Conservation (phyloP, 2,113 vertebrate genomes). For the Hemicordylus capensis region DNA sequence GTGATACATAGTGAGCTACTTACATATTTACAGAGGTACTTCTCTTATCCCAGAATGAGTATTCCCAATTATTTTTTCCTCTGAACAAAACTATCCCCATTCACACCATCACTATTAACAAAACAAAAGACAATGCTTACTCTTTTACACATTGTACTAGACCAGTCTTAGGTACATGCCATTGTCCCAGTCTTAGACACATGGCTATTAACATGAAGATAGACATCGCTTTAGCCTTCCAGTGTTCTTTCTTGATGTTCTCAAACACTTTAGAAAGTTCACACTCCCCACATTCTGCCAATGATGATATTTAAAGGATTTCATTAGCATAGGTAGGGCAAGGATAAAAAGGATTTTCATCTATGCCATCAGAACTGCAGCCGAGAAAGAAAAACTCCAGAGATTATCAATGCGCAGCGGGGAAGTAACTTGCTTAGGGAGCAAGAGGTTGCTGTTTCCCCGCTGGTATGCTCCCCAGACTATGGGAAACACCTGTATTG, state of each 20-base stretch:
- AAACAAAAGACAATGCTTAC: background rate
- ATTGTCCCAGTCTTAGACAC: background rate
- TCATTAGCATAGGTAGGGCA: background rate
- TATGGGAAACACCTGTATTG: too few species aligned
- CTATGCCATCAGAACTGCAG: background rate
- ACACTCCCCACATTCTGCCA: background rate
- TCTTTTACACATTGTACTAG: background rate
- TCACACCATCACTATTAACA: background rate
- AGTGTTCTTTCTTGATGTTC: conserved; percentile 8
- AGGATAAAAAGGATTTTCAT: background rate
- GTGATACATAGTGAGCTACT: background rate
- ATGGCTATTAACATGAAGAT: background rate
- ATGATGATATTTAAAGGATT: background rate
- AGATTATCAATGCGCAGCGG: background rate
- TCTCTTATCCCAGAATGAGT: background rate
- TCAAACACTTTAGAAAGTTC: background rate
- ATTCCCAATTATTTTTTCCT: background rate
- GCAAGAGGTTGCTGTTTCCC: too few species aligned
- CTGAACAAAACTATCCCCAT: background rate
- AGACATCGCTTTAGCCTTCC: background rate
- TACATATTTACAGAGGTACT: background rate
- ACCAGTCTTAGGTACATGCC: background rate
- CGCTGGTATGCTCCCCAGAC: too few species aligned
- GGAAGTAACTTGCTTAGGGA: too few species aligned
- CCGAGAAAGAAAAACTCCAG: background rate